These are phyloP conservation scores for Melipona quadrifasciata DNA, from an alignment of 1,140 invertebrate species.

Conservation along the genomic window DNA sequence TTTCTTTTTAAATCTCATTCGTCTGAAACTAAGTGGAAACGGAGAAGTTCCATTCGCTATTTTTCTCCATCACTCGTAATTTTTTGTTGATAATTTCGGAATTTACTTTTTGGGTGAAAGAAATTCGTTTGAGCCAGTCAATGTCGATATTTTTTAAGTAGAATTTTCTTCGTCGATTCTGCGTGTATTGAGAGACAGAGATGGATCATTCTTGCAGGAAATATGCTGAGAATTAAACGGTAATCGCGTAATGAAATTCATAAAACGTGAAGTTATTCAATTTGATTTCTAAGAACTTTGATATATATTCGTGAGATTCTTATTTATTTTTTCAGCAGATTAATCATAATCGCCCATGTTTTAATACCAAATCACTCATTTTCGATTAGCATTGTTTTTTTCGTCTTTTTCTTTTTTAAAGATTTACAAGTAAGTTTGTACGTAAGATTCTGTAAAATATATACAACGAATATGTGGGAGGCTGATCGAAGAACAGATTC, in stretches of 20 bases:
- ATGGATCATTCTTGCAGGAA: not conserved
- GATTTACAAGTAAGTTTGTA: not conserved
- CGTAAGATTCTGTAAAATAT: not conserved
- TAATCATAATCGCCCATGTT: not conserved
- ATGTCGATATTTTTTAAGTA: too few relatives aligned
- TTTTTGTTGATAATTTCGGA: too few relatives aligned
- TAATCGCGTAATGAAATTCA: not conserved
- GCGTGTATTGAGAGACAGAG: too few relatives aligned
- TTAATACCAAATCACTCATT: not conserved
- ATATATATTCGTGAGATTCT: too few relatives aligned
- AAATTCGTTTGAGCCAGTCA: too few relatives aligned
- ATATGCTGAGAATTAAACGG: too few relatives aligned
- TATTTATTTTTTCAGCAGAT: not conserved
- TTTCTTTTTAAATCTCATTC: not conserved
- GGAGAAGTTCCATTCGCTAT: not conserved
- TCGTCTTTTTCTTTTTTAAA: not conserved
- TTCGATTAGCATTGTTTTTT: too few relatives aligned
- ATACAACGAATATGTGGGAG: not conserved
- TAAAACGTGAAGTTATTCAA: not conserved
- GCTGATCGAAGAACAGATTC: not conserved
- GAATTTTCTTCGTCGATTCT: too few relatives aligned
- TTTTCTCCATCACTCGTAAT: too few relatives aligned
- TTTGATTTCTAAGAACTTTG: not conserved
- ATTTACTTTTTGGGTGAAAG: too few relatives aligned
- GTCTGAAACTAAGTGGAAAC: not conserved